Evolutionary conservation across 1,140 invertebrate species (phyloP), one percentile per base, ranked within the genome.

Genomic region (Drosophila mauritiana): DNA sequence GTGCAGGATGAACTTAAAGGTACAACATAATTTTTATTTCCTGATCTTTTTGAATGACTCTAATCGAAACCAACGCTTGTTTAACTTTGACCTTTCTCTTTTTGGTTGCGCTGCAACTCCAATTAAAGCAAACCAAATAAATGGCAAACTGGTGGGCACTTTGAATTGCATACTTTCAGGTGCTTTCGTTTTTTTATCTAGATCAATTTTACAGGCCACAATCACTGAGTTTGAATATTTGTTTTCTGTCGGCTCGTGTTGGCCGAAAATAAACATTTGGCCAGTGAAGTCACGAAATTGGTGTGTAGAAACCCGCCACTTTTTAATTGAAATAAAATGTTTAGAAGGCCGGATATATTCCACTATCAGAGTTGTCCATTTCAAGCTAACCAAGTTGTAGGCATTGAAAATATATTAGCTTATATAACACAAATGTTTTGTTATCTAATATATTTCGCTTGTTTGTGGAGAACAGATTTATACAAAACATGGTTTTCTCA

Each of bases 261-360:
- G 86, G 79, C 58, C 65, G 40, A 7, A 53, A 27, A 36, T 61
- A 88, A 86, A 86, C 79, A 86, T 55, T 78, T 53, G 40, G 39
- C 46, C 61, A 17, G 55, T 13, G 56, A 39, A 25, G 22, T 42
- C 55, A 55, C 37, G 25, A 77, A 73, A 76, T 77, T 77, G 67
- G 39, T 61, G 43, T 78, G 52, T 65, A 49, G 61, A 49, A 67
- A 81, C 57, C 51, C 49, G 40, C 52, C 49, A 34, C 59, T 57
- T 43, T 86, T 88, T 88, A 86, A 86, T 86, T 88, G 83, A 89
- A 86, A 79, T 86, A 65, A 75, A 86, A 86, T 82, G 83, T 82
- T 75, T 78, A 31, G 56, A 69, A 46, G 46, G 57, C 40, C 17
- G 34, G 55, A 67, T 70, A 56, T 45, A 54, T 56, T 59, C 4